Conservation (phyloP, 2,888 invertebrate species). For the Tuta absoluta region DNA sequence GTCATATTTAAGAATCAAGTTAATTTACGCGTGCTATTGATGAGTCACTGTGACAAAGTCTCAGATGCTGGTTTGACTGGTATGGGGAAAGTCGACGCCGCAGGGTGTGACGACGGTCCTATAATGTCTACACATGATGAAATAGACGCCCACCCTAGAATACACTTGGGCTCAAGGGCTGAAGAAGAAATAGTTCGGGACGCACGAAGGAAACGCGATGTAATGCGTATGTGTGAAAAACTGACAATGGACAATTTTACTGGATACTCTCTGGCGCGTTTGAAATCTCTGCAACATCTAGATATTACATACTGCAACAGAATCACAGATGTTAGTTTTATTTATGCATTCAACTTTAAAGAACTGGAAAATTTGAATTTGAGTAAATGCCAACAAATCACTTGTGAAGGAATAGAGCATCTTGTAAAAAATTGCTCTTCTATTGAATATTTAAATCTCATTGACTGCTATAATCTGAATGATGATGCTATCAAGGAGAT, state of each 20-base stretch:
- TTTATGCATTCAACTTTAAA: slow-evolving; percentile 84
- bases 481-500: slow-evolving; percentile 80
- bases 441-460: slow-evolving; percentile 84
- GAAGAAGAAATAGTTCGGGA: slow-evolving; percentile 86
- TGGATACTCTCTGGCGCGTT: slow-evolving; percentile 78
- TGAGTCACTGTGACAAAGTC: slow-evolving; percentile 85
- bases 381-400: slow-evolving; percentile 86
- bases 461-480: slow-evolving; percentile 85
- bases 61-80: slow-evolving; percentile 87
- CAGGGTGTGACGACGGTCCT: slow-evolving; percentile 55
- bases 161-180: slow-evolving; percentile 84
- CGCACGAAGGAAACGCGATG: slow-evolving; percentile 83
- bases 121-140: slow-evolving; percentile 61
- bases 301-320: slow-evolving; percentile 86
- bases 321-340: slow-evolving; percentile 87
- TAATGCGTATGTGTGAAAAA: slow-evolving; percentile 83
- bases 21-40: slow-evolving; percentile 80
- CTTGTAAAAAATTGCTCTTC: slow-evolving; percentile 85
- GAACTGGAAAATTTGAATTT: slow-evolving; percentile 83
- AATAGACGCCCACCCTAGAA: slow-evolving; percentile 55
- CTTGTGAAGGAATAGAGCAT: slow-evolving; percentile 83
- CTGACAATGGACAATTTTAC: slow-evolving; percentile 62
- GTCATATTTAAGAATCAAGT: slow-evolving; percentile 84
- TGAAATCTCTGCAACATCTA: slow-evolving; percentile 80
- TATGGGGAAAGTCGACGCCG: slow-evolving; percentile 75